Percentiles rank a stretch among this genome's conserved stretches.
Evolutionary conservation across 2,113 vertebrate species (phyloP).

Genomic region (Pongo pygmaeus): DNA sequence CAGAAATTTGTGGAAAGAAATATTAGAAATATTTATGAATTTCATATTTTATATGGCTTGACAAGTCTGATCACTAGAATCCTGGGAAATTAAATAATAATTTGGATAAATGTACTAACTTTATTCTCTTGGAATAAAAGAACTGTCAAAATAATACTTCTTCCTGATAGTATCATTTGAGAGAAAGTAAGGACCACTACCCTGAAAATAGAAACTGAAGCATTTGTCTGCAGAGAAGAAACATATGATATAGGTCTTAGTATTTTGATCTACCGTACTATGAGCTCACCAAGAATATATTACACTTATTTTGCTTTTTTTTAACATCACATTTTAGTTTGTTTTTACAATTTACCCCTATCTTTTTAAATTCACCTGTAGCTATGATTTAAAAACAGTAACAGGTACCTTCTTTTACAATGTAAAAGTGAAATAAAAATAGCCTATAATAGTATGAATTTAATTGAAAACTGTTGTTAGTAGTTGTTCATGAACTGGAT

Average conservation of each 20-base stretch:
- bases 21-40: slow-evolving; percentile 3
- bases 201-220: not conserved
- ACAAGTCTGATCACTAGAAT: not conserved
- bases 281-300: not conserved
- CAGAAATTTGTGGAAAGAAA: not conserved
- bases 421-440: not conserved
- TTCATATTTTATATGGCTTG: slow-evolving; percentile 2
- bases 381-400: not conserved
- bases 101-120: not conserved
- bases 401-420: not conserved
- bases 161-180: not conserved
- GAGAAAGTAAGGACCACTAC: not conserved
- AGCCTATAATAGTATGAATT: not conserved
- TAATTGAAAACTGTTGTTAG: not conserved
- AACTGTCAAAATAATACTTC: slow-evolving; percentile 9
- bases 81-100: not conserved
- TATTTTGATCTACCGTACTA: not conserved
- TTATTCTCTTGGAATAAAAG: slow-evolving; percentile 38
- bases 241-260: not conserved
- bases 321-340: not conserved
- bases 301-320: not conserved
- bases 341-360: not conserved
- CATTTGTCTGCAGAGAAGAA: not conserved
- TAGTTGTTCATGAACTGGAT: not conserved
- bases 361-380: not conserved